phyloP scores from a whole-genome alignment of 2,888 invertebrate species.

The Idaea aversata region DNA sequence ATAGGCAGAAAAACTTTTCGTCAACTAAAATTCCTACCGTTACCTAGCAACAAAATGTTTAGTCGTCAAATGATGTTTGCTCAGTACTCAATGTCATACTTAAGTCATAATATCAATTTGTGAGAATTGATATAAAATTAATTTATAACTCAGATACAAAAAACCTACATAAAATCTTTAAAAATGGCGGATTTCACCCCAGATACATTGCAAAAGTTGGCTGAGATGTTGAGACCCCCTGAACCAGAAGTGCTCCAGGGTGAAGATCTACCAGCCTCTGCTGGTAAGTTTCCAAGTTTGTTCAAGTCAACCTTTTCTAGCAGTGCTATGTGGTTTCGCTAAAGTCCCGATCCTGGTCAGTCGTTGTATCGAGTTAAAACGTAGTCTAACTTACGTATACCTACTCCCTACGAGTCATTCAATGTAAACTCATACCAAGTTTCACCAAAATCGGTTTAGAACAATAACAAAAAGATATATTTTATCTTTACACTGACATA shows the following conservation, averaged over 20 bases:
- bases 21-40: neutral
- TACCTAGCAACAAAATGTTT: neutral
- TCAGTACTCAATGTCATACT: no score
- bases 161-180: neutral
- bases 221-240: conserved; percentile 56
- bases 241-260: conserved; percentile 71
- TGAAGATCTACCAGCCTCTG: conserved; percentile 48
- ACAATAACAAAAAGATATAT: no score
- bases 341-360: no score
- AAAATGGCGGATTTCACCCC: conserved; percentile 55
- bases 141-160: conserved; percentile 3
- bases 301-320: neutral
- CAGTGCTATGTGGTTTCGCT: no score
- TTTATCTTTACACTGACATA: no score
- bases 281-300: conserved; percentile 38
- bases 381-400: no score
- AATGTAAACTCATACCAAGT: no score
- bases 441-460: no score
- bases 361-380: no score
- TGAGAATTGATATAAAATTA: no score
- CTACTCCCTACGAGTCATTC: no score
- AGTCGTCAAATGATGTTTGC: neutral
- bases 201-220: conserved; percentile 55
- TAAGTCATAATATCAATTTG: no score
- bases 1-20: neutral